These are phyloP conservation scores for Enteromius viviparus DNA, from an alignment of 2,797 vertebrate genomes.

Conservation along the genomic window DNA sequence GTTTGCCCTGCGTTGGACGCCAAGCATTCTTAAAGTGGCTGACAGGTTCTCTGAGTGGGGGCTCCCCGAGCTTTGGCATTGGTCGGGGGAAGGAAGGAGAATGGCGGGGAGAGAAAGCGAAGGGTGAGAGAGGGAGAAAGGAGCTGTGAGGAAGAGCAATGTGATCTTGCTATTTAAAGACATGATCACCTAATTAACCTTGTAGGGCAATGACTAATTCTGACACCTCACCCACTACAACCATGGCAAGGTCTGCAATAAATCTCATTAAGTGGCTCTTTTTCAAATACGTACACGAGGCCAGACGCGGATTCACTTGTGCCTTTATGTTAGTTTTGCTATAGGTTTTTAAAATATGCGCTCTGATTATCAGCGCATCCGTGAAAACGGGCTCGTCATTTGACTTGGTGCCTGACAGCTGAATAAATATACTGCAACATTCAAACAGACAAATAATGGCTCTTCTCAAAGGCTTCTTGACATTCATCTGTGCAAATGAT, in stretches of 20 bases:
- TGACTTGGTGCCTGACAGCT: constrained; percentile 67
- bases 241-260: constrained; percentile 67
- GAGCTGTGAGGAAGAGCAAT: constrained; percentile 65
- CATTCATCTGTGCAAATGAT: constrained; percentile 68
- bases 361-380: constrained; percentile 63
- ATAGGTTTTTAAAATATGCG: constrained; percentile 64
- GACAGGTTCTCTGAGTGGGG: constrained; percentile 54
- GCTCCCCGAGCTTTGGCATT: constrained; percentile 58
- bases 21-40: constrained; percentile 64
- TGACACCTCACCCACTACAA: constrained; percentile 68
- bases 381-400: constrained; percentile 50
- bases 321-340: constrained; percentile 52
- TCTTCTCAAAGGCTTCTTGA: constrained; percentile 69
- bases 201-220: constrained; percentile 75
- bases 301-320: constrained; percentile 49
- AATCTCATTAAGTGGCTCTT: constrained; percentile 75
- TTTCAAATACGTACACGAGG: constrained; percentile 61
- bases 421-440: constrained; percentile 70
- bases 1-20: constrained; percentile 68
- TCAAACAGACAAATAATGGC: constrained; percentile 72
- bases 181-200: constrained; percentile 83
- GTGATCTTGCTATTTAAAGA: constrained; percentile 80
- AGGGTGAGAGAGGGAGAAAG: constrained; percentile 18
- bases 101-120: constrained; percentile 3
- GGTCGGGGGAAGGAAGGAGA: constrained; percentile 52